phyloP scores from a whole-genome alignment of 2,888 invertebrate species.

The Oscheius sp. region DNA sequence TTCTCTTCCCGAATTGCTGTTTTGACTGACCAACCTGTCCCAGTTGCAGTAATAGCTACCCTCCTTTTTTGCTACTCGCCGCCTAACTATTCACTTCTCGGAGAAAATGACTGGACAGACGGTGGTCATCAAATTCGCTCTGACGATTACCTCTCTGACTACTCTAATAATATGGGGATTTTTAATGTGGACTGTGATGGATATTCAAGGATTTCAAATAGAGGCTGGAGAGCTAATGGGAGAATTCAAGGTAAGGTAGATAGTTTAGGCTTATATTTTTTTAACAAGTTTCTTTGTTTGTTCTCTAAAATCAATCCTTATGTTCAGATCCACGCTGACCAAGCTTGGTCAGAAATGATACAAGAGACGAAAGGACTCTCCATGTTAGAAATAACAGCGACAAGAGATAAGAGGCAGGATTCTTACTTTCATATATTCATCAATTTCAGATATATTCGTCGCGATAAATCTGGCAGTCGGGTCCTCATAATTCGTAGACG shows the following conservation, averaged over 20 bases:
- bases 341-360: slow-evolving; percentile 17
- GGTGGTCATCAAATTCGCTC: slow-evolving; percentile 13
- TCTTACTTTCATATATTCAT: neutral
- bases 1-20: too few species aligned
- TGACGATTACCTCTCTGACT: neutral
- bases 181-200: neutral
- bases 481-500: slow-evolving; percentile 9
- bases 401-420: neutral
- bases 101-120: too few species aligned
- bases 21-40: too few species aligned
- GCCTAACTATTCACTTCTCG: too few species aligned
- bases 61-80: too few species aligned
- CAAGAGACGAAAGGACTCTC: slow-evolving; percentile 16
- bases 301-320: neutral
- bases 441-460: neutral
- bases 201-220: slow-evolving; percentile 12
- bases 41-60: too few species aligned
- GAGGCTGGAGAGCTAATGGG: neutral
- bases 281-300: neutral
- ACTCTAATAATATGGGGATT: slow-evolving; percentile 3
- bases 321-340: slow-evolving; percentile 1
- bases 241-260: slow-evolving; percentile 16
- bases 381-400: slow-evolving; percentile 5
- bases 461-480: slow-evolving; percentile 18
- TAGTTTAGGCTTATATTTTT: too few species aligned